These are phyloP conservation scores for Amblyjoppa proteus DNA, from an alignment of 2,888 invertebrate genomes.

Conservation along the genomic window DNA sequence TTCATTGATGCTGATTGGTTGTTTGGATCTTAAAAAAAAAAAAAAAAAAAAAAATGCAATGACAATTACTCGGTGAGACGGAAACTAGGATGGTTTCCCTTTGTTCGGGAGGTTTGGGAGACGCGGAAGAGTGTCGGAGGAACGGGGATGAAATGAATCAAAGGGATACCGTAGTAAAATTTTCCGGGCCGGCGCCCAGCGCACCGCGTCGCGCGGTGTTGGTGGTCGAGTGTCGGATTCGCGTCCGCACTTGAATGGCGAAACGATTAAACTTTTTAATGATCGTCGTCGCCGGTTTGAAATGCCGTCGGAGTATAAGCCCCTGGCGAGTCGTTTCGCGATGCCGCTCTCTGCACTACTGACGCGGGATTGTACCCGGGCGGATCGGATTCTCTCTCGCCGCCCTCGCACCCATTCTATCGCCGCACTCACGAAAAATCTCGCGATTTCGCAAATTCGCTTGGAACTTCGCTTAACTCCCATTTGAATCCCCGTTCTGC, in stretches of 20 bases:
- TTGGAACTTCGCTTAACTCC: constrained; percentile 13
- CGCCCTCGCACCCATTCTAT: constrained; percentile 16
- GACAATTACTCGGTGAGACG: constrained; percentile 19
- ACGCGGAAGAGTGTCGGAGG: constrained; percentile 27
- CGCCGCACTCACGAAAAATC: constrained; percentile 38
- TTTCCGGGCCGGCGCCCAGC: constrained; percentile 65
- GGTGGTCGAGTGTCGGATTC: constrained; percentile 76
- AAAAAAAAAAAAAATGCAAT: background rate
- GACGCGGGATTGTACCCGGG: constrained; percentile 65
- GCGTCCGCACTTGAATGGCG: constrained; percentile 76
- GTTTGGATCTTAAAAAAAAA: background rate
- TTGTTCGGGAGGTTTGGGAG: constrained; percentile 16
- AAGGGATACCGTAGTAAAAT: constrained; percentile 75
- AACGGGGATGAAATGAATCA: constrained; percentile 44
- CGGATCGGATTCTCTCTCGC: constrained; percentile 12
- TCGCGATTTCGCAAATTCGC: constrained; percentile 1
- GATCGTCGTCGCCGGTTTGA: constrained; percentile 79
- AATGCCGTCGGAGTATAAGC: constrained; percentile 77
- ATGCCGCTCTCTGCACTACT: constrained; percentile 52
- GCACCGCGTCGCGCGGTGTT: constrained; percentile 8
- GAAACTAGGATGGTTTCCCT: constrained; percentile 20
- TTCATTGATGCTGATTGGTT: background rate
- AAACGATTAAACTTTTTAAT: constrained; percentile 83
- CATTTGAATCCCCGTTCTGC: constrained; percentile 9
- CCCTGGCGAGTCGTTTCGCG: constrained; percentile 66